These are phyloP conservation scores for Protosalanx chinensis DNA, from an alignment of 2,797 vertebrate genomes.

Conservation along the genomic window DNA sequence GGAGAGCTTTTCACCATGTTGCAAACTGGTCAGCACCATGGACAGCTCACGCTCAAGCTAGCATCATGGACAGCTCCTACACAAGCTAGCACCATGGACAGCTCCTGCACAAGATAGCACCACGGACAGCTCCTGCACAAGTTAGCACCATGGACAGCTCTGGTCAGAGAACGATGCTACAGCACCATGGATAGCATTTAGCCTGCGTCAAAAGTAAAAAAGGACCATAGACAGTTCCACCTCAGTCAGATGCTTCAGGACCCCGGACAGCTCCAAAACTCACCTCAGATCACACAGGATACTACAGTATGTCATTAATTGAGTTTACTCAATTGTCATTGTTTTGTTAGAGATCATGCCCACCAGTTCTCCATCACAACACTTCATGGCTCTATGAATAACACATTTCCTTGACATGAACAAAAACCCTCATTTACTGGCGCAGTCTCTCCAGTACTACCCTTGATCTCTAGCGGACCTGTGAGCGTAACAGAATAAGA, in stretches of 20 bases:
- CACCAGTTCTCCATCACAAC: too few species aligned
- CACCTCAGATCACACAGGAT: too few species aligned
- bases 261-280: neutral
- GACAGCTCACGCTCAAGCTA: neutral
- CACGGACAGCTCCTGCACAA: neutral
- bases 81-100: neutral
- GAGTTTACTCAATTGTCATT: neutral
- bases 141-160: conserved; percentile 3
- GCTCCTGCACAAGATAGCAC: conserved; percentile 1
- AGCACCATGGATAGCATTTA: conserved; percentile 4
- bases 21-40: conserved; percentile 5
- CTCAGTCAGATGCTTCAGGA: neutral
- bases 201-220: neutral
- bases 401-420: neutral
- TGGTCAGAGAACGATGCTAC: neutral
- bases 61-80: conserved; percentile 5
- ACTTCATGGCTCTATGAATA: neutral
- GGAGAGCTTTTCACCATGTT: neutral
- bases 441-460: neutral
- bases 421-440: neutral
- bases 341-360: too few species aligned
- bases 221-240: conserved; percentile 11
- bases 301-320: too few species aligned
- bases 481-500: neutral
- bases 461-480: neutral